A percentile compares a stretch with the other conserved stretches of the same genome.
Conservation (phyloP, 2,888 invertebrate genomes). For the Eupithecia inturbata region DNA sequence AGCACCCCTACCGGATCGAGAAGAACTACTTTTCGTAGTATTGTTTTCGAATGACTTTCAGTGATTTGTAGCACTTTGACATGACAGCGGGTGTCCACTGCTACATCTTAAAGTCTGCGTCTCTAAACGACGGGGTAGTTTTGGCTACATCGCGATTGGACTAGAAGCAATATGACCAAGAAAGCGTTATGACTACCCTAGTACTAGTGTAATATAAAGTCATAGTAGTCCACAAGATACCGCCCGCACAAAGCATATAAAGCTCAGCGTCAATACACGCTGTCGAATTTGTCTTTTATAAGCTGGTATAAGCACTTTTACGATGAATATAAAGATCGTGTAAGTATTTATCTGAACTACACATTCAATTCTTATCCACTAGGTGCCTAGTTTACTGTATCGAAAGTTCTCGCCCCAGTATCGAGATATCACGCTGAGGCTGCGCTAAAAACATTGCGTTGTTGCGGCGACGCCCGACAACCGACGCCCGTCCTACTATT, state of each 20-base stretch:
- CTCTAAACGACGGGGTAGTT: neutral
- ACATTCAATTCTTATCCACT: neutral
- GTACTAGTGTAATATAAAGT: too few species aligned
- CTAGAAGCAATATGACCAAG: too few species aligned
- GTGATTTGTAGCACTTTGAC: too few species aligned
- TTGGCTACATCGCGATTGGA: too few species aligned
- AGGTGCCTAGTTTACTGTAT: neutral
- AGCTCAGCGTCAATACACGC: neutral
- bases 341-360: neutral
- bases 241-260: too few species aligned
- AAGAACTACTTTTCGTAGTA: too few species aligned
- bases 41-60: too few species aligned
- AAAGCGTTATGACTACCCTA: too few species aligned
- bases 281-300: neutral
- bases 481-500: slow-evolving; percentile 23
- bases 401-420: neutral
- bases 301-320: neutral
- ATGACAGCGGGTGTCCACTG: too few species aligned
- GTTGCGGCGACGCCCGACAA: slow-evolving; percentile 50
- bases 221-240: too few species aligned
- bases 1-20: too few species aligned
- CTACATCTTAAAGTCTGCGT: too few species aligned
- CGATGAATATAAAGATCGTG: neutral
- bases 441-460: slow-evolving; percentile 67
- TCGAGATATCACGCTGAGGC: slow-evolving; percentile 23